These are phyloP conservation scores for Hylaea fasciaria DNA, from an alignment of 2,888 invertebrate genomes.

Conservation along the genomic window DNA sequence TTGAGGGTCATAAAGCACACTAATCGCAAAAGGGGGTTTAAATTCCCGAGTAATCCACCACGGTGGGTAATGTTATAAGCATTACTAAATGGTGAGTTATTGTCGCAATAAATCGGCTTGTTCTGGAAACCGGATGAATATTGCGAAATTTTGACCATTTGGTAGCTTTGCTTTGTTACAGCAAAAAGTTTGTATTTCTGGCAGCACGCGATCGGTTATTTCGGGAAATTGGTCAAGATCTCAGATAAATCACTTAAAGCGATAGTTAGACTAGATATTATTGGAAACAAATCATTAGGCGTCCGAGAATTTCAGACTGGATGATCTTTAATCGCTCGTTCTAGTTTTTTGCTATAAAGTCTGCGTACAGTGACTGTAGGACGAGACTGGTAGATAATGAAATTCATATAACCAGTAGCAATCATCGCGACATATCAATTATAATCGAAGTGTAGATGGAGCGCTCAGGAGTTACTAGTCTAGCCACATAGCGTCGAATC, in stretches of 20 bases:
- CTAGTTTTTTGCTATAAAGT: constrained; percentile 4
- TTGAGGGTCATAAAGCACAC: constrained; percentile 26
- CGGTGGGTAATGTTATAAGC: constrained; percentile 42
- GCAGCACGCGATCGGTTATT: constrained; percentile 35
- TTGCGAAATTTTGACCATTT: constrained; percentile 28
- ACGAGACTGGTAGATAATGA: constrained; percentile 54
- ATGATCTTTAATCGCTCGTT: constrained; percentile 9
- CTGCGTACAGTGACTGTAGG: constrained; percentile 35
- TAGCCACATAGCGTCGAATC: constrained; percentile 13
- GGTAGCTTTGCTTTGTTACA: constrained; percentile 23
- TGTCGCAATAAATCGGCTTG: constrained; percentile 48
- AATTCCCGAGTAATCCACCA: constrained; percentile 26
- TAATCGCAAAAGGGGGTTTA: constrained; percentile 31
- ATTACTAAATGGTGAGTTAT: constrained; percentile 51
- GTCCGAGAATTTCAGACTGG: too few species aligned
- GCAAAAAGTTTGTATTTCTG: constrained; percentile 34
- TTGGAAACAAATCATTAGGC: constrained; percentile 22
- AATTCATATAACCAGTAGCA: constrained; percentile 53
- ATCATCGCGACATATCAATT: constrained; percentile 49
- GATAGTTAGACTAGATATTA: too few species aligned
- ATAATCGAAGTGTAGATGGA: constrained; percentile 31
- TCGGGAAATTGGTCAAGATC: constrained; percentile 33
- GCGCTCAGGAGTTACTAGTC: constrained; percentile 17
- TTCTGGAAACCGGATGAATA: constrained; percentile 35
- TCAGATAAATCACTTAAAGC: constrained; percentile 41